Conservation (phyloP, 2,888 invertebrate genomes). For the Trissolcus japonicus region DNA sequence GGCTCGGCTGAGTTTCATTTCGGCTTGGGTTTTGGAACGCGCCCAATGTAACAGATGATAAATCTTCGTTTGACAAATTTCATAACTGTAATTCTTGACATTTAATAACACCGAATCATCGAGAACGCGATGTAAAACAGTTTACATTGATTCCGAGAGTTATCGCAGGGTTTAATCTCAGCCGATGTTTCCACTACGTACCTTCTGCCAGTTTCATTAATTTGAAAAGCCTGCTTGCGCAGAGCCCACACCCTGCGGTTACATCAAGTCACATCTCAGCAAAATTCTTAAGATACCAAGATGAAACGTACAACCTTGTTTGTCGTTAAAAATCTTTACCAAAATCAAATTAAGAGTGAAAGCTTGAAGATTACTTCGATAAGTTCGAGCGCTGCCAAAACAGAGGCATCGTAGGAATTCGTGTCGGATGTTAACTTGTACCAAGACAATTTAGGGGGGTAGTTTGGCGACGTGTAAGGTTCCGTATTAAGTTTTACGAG, state of each 20-base stretch:
- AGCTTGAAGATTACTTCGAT: constrained; percentile 72
- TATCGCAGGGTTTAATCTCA: not conserved
- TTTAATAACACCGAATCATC: constrained; percentile 24
- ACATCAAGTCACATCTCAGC: no score
- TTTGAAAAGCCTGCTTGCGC: no score
- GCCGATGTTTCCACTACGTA: no score
- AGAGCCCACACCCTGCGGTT: no score
- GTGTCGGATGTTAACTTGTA: constrained; percentile 71
- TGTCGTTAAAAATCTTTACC: not conserved
- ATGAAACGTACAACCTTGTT: not conserved
- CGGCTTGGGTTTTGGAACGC: constrained; percentile 23
- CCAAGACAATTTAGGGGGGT: constrained; percentile 76
- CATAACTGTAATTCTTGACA: constrained; percentile 25
- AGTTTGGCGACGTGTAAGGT: constrained; percentile 69
- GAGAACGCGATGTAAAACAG: constrained; percentile 12
- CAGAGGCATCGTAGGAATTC: constrained; percentile 72
- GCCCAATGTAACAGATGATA: constrained; percentile 36
- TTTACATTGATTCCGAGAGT: constrained; percentile 18
- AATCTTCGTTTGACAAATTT: constrained; percentile 38
- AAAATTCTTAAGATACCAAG: not conserved
- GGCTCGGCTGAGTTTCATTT: not conserved
- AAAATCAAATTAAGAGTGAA: not conserved
- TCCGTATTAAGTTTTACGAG: constrained; percentile 74
- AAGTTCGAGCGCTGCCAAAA: constrained; percentile 77
- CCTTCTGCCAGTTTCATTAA: no score